These are phyloP conservation scores for Falco biarmicus DNA, from an alignment of 2,797 vertebrate species.

Conservation along the genomic window DNA sequence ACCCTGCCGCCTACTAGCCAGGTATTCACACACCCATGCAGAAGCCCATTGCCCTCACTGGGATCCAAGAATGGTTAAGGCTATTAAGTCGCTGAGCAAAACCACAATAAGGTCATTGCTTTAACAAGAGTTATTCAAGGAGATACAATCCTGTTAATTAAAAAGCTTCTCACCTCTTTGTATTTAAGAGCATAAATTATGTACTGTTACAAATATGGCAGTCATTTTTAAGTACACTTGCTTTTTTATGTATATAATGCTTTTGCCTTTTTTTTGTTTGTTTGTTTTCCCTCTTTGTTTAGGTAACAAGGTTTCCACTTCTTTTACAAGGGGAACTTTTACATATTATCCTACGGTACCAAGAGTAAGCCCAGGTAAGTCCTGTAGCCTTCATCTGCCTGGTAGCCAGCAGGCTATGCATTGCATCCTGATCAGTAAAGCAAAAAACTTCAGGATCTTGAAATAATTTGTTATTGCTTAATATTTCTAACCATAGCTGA, in stretches of 20 bases:
- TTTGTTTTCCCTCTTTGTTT: not conserved
- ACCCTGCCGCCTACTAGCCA: not conserved
- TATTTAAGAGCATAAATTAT: not conserved
- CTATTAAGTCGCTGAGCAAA: not conserved
- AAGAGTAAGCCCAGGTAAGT: slow-evolving; percentile 30
- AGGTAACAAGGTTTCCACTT: not conserved
- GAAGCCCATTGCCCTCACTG: not conserved
- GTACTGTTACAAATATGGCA: not conserved
- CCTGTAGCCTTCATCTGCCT: not conserved
- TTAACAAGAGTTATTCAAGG: not conserved
- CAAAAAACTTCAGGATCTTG: not conserved
- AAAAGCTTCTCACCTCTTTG: not conserved
- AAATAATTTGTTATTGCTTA: not conserved
- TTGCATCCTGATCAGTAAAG: not conserved
- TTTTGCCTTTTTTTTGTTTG: not conserved
- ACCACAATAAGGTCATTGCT: not conserved
- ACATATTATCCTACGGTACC: not conserved
- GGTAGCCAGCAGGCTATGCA: not conserved
- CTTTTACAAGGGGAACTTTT: slow-evolving; percentile 29
- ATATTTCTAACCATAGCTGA: not conserved
- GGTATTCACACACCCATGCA: fast-evolving
- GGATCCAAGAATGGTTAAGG: not conserved
- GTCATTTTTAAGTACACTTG: not conserved
- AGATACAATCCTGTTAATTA: not conserved
- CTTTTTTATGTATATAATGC: not conserved